Evolutionary conservation across 2,797 vertebrate genomes (phyloP).

Genomic region (Danio choprae): DNA sequence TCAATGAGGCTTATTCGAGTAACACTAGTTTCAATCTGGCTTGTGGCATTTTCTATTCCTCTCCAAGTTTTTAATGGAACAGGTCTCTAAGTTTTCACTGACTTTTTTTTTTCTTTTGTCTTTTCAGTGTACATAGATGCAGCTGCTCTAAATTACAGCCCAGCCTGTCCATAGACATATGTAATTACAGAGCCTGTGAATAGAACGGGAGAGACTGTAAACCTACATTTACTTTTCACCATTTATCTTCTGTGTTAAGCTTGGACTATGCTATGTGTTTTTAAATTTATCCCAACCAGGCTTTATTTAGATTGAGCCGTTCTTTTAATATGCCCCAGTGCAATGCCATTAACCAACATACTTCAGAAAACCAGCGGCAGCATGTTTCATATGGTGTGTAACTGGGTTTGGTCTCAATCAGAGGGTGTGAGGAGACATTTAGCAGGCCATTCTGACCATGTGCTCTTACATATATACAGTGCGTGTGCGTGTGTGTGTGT

Average conservation of each 20-base stretch:
- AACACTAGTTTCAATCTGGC: slow-evolving; percentile 5
- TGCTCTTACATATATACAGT: background rate
- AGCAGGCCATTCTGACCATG: slow-evolving; percentile 17
- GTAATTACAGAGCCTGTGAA: slow-evolving; percentile 48
- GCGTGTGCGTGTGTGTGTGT: background rate
- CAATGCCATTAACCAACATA: slow-evolving; percentile 30
- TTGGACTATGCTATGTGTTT: slow-evolving; percentile 18
- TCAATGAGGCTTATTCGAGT: background rate
- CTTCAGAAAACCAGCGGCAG: slow-evolving; percentile 29
- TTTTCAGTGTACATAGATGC: slow-evolving; percentile 12
- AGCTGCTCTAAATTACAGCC: slow-evolving; percentile 51
- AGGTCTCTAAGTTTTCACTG: slow-evolving; percentile 10
- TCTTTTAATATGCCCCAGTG: slow-evolving; percentile 54
- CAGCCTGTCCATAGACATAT: slow-evolving; percentile 21
- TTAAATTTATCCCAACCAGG: slow-evolving; percentile 43
- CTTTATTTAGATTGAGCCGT: slow-evolving; percentile 58
- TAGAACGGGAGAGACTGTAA: slow-evolving; percentile 50
- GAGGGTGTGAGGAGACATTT: slow-evolving; percentile 29
- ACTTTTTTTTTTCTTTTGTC: slow-evolving; percentile 43
- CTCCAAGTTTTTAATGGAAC: slow-evolving; percentile 9
- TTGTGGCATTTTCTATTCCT: background rate
- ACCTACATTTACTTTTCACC: slow-evolving; percentile 48
- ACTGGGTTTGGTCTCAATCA: slow-evolving; percentile 36
- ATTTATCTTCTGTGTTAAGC: slow-evolving; percentile 52
- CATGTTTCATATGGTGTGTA: slow-evolving; percentile 32